Evolutionary conservation across 2,797 vertebrate species (phyloP).

Genomic region (Crotalus adamanteus): DNA sequence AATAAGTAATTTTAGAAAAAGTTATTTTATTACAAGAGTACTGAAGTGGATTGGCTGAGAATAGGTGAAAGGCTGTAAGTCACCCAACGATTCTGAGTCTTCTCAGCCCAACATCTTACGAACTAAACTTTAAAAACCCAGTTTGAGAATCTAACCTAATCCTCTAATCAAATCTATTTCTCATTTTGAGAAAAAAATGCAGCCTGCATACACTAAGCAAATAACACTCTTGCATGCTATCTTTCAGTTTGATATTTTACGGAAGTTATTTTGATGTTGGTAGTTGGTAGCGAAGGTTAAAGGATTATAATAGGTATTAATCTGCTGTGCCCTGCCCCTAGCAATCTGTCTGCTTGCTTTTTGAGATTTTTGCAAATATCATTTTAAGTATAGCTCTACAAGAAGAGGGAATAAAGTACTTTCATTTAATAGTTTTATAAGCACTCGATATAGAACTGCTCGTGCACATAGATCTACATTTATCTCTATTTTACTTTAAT

Average conservation of each 20-base stretch:
- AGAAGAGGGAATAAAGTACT: not conserved
- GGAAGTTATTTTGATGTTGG: not conserved
- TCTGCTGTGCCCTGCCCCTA: not conserved
- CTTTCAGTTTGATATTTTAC: not conserved
- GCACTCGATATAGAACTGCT: not conserved
- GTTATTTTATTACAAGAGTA: not conserved
- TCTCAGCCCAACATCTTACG: not conserved
- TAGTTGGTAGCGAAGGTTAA: not conserved
- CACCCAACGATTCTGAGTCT: not conserved
- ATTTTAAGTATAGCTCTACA: not conserved
- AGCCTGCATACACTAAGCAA: not conserved
- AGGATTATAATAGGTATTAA: not conserved
- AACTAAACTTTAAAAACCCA: not conserved
- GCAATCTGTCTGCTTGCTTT: not conserved
- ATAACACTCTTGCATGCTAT: not conserved
- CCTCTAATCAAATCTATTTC: not conserved
- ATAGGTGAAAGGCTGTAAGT: not conserved
- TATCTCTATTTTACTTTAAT: not conserved
- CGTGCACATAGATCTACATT: not conserved
- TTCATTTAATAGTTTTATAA: not conserved
- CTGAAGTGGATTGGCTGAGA: not conserved
- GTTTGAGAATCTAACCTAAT: not conserved
- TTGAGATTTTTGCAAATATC: not conserved
- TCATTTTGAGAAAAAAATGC: not conserved
- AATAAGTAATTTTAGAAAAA: not conserved